These are phyloP conservation scores for Perithous albicinctus DNA, from an alignment of 2,888 invertebrate species.

Conservation along the genomic window DNA sequence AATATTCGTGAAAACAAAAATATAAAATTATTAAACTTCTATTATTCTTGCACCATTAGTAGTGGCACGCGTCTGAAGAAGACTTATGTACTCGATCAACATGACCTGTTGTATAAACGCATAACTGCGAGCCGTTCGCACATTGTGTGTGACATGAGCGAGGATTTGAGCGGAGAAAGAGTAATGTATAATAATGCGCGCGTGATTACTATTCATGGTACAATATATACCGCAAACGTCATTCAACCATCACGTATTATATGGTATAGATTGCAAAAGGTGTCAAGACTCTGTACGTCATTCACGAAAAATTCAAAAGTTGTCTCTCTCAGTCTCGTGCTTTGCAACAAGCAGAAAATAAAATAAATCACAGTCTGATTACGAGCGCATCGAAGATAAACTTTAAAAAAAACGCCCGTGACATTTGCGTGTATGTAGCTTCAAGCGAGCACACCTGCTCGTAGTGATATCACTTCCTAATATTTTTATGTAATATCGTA, in stretches of 20 bases:
- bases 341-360: slow-evolving; percentile 26
- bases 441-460: slow-evolving; percentile 76
- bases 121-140: slow-evolving; percentile 44
- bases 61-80: slow-evolving; percentile 35
- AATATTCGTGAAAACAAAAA: slow-evolving; percentile 63
- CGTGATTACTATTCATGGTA: slow-evolving; percentile 59
- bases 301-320: slow-evolving; percentile 34
- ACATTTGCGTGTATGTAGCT: slow-evolving; percentile 77
- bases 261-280: slow-evolving; percentile 48
- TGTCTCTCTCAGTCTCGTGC: slow-evolving; percentile 20
- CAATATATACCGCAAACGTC: slow-evolving; percentile 64
- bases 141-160: slow-evolving; percentile 45
- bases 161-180: slow-evolving; percentile 41
- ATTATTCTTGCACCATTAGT: slow-evolving; percentile 51
- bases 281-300: slow-evolving; percentile 30
- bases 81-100: slow-evolving; percentile 47
- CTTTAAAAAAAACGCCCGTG: slow-evolving; percentile 66
- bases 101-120: slow-evolving; percentile 46
- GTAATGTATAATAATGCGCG: slow-evolving; percentile 54
- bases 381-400: slow-evolving; percentile 48
- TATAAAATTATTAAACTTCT: slow-evolving; percentile 59
- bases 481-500: slow-evolving; percentile 65
- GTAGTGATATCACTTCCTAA: slow-evolving; percentile 82
- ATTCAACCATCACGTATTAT: slow-evolving; percentile 44
- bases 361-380: slow-evolving; percentile 26